Conservation (phyloP, 2,113 vertebrate species). For the Bufo bufo region DNA sequence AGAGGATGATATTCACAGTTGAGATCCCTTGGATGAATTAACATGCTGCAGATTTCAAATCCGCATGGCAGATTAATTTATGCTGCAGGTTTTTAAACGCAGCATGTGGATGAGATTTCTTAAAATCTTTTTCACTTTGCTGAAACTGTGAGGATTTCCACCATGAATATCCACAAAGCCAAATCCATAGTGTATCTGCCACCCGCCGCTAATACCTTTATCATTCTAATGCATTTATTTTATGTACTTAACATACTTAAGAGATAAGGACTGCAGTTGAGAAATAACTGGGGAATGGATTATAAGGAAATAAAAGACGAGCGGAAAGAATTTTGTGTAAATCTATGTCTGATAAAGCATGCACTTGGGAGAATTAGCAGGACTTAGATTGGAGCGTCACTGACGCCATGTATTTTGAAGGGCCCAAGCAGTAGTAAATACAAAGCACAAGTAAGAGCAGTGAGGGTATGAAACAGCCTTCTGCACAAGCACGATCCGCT, state of each 20-base stretch:
- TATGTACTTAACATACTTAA: background rate
- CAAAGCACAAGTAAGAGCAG: background rate
- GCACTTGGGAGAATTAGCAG: background rate
- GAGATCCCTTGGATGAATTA: no score
- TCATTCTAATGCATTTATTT: background rate
- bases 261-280: background rate
- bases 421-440: background rate
- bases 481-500: background rate
- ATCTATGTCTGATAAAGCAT: background rate
- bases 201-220: no score
- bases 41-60: no score
- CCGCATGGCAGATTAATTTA: no score
- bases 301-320: background rate
- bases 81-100: no score
- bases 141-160: no score
- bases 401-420: background rate
- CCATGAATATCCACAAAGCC: no score
- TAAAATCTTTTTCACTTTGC: no score
- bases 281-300: background rate
- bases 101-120: no score
- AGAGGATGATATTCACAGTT: no score
- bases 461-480: background rate
- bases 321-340: background rate
- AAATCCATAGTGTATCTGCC: no score
- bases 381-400: background rate